phyloP scores from a whole-genome alignment of 1,140 invertebrate genomes.

The Macrostomum lignano region DNA sequence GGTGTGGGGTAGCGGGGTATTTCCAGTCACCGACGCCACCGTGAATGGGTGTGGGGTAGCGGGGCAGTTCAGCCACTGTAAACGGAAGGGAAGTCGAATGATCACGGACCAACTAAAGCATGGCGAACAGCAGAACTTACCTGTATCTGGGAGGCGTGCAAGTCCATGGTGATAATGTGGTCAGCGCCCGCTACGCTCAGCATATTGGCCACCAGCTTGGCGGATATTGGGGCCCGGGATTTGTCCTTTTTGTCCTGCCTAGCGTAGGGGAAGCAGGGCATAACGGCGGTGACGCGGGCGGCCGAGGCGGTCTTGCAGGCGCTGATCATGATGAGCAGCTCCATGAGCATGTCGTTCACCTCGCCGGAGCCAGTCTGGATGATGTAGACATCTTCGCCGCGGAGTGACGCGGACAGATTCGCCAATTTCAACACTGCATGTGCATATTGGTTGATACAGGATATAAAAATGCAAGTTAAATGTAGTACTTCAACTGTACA shows the following conservation, averaged over 20 bases:
- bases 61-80: too few relatives aligned
- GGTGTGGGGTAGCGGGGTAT: too few relatives aligned
- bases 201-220: constrained; percentile 93
- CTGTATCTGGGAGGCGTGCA: constrained; percentile 94
- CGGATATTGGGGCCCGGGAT: constrained; percentile 69
- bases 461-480: not conserved
- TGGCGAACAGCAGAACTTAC: too few relatives aligned
- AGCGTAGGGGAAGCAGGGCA: constrained; percentile 92
- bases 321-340: constrained; percentile 95
- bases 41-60: too few relatives aligned
- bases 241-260: constrained; percentile 68
- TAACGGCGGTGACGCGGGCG: constrained; percentile 78
- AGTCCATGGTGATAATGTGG: constrained; percentile 96
- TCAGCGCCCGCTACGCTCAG: constrained; percentile 84
- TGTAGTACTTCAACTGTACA: too few relatives aligned
- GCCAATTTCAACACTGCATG: constrained; percentile 76
- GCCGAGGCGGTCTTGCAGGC: constrained; percentile 96
- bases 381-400: constrained; percentile 96
- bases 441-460: constrained; percentile 10
- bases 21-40: too few relatives aligned
- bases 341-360: constrained; percentile 96
- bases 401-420: constrained; percentile 89
- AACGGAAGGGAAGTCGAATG: too few relatives aligned
- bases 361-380: constrained; percentile 86
- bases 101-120: too few relatives aligned